Percentiles rank a stretch among this genome's conserved stretches.
These are phyloP conservation scores for Rhinoderma darwinii DNA, from an alignment of 2,113 vertebrate genomes.

Conservation along the genomic window DNA sequence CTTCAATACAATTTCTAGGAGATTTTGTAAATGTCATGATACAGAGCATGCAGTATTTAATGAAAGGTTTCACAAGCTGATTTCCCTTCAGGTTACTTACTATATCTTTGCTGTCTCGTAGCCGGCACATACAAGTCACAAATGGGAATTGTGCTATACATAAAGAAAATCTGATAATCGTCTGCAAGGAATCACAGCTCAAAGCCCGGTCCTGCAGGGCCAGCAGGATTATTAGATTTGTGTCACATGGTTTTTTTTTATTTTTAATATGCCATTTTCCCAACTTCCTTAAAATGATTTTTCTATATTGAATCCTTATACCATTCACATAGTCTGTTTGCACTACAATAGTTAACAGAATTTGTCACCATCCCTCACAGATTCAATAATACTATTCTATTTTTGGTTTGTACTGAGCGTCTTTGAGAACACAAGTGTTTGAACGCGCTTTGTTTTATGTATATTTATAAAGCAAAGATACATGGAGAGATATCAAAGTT, in stretches of 20 bases:
- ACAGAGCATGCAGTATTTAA: conserved; percentile 81
- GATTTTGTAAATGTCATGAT: conserved; percentile 76
- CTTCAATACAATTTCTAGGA: conserved; percentile 68
- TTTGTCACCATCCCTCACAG: conserved; percentile 4
- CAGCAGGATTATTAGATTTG: conserved; percentile 84
- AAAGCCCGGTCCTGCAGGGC: conserved; percentile 78
- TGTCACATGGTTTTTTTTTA: conserved; percentile 75
- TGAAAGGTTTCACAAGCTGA: conserved; percentile 81
- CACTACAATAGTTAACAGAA: neutral
- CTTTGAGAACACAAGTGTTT: neutral
- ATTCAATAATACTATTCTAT: neutral
- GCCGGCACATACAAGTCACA: conserved; percentile 76
- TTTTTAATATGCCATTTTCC: conserved; percentile 81
- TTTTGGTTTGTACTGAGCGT: neutral
- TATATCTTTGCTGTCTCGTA: conserved; percentile 78
- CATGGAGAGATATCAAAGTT: neutral
- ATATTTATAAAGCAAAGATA: neutral
- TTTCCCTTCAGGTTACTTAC: conserved; percentile 80
- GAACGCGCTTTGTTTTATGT: neutral
- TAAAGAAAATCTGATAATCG: conserved; percentile 85
- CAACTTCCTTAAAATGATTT: conserved; percentile 77
- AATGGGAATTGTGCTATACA: conserved; percentile 77
- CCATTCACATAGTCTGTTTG: neutral
- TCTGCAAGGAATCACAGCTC: conserved; percentile 73
- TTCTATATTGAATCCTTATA: neutral